Evolutionary conservation across 2,888 invertebrate species (phyloP), one percentile per base, ranked within the genome.

Genomic region (Atherix ibis): DNA sequence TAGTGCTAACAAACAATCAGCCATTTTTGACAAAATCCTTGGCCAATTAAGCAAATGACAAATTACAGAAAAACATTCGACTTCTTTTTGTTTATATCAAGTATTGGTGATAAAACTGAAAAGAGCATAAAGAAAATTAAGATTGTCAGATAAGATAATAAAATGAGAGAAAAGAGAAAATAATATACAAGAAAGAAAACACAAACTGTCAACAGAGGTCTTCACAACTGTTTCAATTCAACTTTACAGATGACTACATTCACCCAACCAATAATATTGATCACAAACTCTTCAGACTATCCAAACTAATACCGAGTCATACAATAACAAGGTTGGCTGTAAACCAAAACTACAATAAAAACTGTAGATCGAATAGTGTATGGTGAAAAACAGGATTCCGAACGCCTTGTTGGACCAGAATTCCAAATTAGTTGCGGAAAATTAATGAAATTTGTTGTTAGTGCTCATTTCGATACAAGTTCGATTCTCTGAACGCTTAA

Each of bases 1-100:
- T n/a, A n/a, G n/a, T n/a, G n/a, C n/a, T n/a, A n/a, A n/a, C 22
- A 22, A 22, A 8, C 6, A 22, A 30, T 30, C 37, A 19, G 37
- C 37, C 37, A 37, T 37, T 34, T 34, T 37, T 37, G 37, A 31
- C 27, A 34, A 24, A 18, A 34, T 26, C 31, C 19, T 31, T 27
- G 37, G 27, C 37, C 37, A 37, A 37, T 37, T 37, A 37, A 37
- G 31, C 37, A 37, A 37, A 37, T 37, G 37, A 37, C 37, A 37
- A 37, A 37, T 37, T 37, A 34, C 31, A 24, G 34, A 29, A 37
- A 37, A 37, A 35, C 30, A 35, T 31, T 31, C 17, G 19, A n/a
- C n/a, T n/a, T n/a, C n/a, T n/a, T n/a, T n/a, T n/a, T n/a, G n/a
- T n/a, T n/a, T n/a, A n/a, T n/a, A n/a, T n/a, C n/a, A n/a, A n/a